Conservation (phyloP, 2,888 invertebrate species). For the Hydrotaea diabolus region DNA sequence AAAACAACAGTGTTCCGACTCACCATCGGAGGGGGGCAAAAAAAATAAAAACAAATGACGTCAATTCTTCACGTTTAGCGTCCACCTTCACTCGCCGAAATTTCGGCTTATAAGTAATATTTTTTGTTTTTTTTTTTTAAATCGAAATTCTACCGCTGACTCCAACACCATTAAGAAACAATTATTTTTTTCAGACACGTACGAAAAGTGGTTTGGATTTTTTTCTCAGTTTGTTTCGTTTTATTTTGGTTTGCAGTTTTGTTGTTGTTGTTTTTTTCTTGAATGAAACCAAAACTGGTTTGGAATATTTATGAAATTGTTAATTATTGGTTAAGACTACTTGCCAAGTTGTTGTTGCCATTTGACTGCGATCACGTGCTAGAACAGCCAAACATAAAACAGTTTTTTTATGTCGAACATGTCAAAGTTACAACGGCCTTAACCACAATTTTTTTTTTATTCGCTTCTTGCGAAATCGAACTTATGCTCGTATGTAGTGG, state of each 20-base stretch:
- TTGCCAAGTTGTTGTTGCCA: too few relatives aligned
- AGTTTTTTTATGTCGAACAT: neutral
- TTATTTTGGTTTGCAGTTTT: neutral
- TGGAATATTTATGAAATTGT: constrained; percentile 38
- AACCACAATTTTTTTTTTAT: neutral
- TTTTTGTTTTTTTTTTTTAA: neutral
- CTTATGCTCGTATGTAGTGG: neutral
- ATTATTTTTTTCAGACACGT: constrained; percentile 36
- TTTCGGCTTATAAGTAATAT: neutral
- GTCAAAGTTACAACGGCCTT: constrained; percentile 11
- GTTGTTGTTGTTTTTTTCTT: neutral
- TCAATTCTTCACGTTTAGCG: constrained; percentile 6
- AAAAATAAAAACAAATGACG: constrained; percentile 34
- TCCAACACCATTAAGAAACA: constrained; percentile 5
- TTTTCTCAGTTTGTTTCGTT: neutral
- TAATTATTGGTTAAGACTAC: neutral
- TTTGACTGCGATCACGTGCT: neutral
- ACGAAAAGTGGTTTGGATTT: neutral
- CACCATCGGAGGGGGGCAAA: too few relatives aligned
- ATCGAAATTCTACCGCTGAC: neutral
- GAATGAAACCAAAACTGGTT: constrained; percentile 21
- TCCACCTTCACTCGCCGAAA: neutral
- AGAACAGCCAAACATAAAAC: neutral
- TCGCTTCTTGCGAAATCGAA: neutral
- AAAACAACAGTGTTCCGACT: neutral